Percentiles rank a stretch among this genome's conserved stretches.
Evolutionary conservation across 2,797 vertebrate genomes (phyloP).

Genomic region (Bovichtus diacanthus): DNA sequence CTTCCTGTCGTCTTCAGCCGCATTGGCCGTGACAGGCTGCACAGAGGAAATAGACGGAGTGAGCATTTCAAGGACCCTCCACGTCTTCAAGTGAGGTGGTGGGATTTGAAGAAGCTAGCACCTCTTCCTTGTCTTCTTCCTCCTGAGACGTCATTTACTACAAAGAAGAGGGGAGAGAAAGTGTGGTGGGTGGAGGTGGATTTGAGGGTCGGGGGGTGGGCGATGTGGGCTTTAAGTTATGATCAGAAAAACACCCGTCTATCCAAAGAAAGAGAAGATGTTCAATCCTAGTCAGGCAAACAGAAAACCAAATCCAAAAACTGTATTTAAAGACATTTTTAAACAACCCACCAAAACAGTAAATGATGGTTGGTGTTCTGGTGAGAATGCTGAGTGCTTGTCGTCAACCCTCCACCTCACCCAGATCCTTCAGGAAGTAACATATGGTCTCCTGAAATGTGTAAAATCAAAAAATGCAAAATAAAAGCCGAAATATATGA

Average conservation of each 20-base stretch:
- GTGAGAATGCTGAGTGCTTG: constrained; percentile 29
- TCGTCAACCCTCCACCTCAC: constrained; percentile 38
- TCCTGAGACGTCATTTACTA: constrained; percentile 80
- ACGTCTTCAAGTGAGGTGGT: constrained; percentile 52
- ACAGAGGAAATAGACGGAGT: constrained; percentile 76
- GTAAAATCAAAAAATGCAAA: constrained; percentile 40
- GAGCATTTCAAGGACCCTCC: constrained; percentile 59
- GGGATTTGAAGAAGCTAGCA: constrained; percentile 47
- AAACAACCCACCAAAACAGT: constrained; percentile 8
- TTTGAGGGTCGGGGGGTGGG: background rate
- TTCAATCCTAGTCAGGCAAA: constrained; percentile 4
- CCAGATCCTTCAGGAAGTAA: constrained; percentile 27
- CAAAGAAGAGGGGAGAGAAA: constrained; percentile 51
- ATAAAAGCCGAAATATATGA: constrained; percentile 36
- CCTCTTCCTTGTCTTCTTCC: constrained; percentile 50
- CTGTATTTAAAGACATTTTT: constrained; percentile 16
- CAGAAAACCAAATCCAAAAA: background rate
- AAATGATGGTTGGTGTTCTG: constrained; percentile 33
- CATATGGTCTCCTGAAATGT: constrained; percentile 4
- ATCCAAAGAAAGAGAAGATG: constrained; percentile 34
- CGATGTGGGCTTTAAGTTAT: constrained; percentile 4
- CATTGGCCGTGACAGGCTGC: constrained; percentile 89
- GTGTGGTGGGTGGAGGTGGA: constrained; percentile 32
- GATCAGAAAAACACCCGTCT: constrained; percentile 24
- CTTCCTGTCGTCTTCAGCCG: constrained; percentile 87